Percentiles rank a stretch among this genome's conserved stretches.
Conservation (phyloP, 2,113 vertebrate genomes). For the Globicephala melas region DNA sequence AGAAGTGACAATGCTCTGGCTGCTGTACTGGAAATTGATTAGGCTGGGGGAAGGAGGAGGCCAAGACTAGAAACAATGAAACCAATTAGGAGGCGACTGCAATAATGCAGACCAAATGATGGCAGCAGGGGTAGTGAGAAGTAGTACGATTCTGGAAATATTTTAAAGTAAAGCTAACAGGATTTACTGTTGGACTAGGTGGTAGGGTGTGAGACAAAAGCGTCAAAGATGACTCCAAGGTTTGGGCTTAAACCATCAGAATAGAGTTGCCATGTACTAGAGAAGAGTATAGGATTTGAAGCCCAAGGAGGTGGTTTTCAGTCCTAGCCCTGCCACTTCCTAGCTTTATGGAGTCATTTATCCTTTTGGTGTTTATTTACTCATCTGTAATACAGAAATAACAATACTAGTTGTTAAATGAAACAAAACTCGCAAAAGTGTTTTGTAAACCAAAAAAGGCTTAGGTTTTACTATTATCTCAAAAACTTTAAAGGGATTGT, state of each 20-base stretch:
- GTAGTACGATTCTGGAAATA: not conserved
- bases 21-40: not conserved
- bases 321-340: not conserved
- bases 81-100: not conserved
- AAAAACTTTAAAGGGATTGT: not conserved
- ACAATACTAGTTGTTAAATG: not conserved
- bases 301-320: not conserved
- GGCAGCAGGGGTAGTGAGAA: not conserved
- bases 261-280: not conserved
- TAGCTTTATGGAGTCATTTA: not conserved
- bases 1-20: not conserved
- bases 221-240: not conserved
- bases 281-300: not conserved
- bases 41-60: not conserved
- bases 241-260: not conserved
- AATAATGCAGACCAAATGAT: not conserved
- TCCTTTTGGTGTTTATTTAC: not conserved
- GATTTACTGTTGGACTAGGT: not conserved
- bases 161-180: not conserved
- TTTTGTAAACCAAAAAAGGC: not conserved
- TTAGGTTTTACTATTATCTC: not conserved
- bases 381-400: not conserved
- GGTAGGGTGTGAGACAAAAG: not conserved
- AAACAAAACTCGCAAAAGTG: not conserved
- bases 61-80: not conserved